Conservation (phyloP, 2,113 vertebrate species). For the Eptesicus fuscus region DNA sequence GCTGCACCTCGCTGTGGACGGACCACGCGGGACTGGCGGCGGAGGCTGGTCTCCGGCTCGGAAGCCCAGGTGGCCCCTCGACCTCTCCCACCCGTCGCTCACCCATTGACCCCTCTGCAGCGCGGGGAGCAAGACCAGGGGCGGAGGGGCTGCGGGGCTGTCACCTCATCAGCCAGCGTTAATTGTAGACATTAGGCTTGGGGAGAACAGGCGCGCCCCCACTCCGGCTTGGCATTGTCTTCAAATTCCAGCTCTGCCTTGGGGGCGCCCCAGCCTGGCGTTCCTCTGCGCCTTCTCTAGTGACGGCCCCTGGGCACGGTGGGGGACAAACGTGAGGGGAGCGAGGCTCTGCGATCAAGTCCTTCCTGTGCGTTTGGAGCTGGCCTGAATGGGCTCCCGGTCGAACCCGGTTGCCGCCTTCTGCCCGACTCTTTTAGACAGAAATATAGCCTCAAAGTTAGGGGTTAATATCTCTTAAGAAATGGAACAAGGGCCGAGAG, state of each 20-base stretch:
- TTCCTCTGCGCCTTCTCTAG: not conserved
- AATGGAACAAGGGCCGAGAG: conserved; percentile 5
- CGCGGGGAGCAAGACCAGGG: not conserved
- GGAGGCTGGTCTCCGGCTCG: not conserved
- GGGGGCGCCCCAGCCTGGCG: not conserved
- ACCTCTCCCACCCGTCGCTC: not conserved
- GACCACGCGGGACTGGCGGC: not conserved
- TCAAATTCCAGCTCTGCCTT: not conserved
- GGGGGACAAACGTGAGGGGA: not conserved
- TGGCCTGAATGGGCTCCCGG: not conserved
- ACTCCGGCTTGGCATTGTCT: not conserved
- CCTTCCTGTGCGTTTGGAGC: not conserved
- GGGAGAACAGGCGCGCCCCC: not conserved
- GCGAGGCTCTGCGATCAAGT: not conserved
- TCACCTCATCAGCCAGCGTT: not conserved
- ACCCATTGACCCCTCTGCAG: not conserved
- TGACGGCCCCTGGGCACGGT: not conserved
- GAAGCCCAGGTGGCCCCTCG: too few species aligned
- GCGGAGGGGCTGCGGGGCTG: not conserved
- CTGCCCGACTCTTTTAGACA: not conserved
- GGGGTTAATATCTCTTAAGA: conserved; percentile 53
- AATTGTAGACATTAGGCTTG: not conserved
- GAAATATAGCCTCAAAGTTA: conserved; percentile 41
- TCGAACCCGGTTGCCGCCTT: not conserved
- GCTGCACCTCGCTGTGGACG: not conserved